Percentiles rank a stretch among this genome's conserved stretches.
phyloP scores from a whole-genome alignment of 2,888 invertebrate species.

The Salticus scenicus region DNA sequence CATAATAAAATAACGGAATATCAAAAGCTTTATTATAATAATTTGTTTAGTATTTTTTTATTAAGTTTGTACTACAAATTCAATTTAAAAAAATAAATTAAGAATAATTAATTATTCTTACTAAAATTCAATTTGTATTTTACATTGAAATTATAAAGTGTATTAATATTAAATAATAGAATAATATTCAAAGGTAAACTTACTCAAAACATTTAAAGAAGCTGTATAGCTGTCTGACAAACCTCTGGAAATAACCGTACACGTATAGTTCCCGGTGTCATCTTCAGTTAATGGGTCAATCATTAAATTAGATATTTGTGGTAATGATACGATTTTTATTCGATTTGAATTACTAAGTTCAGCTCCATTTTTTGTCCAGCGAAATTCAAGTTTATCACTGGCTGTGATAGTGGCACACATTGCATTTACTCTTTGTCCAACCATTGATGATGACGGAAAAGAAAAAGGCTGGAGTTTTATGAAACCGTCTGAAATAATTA shows the following conservation, averaged over 20 bases:
- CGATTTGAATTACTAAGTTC: conserved; percentile 22
- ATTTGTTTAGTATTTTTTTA: too few species aligned
- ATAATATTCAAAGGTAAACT: conserved; percentile 16
- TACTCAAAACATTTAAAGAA: conserved; percentile 37
- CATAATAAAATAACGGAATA: too few species aligned
- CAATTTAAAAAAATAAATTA: too few species aligned
- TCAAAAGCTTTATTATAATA: too few species aligned
- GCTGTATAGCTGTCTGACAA: conserved; percentile 42
- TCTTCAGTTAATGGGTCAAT: conserved; percentile 55
- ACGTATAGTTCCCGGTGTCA: conserved; percentile 60
- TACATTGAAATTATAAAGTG: too few species aligned
- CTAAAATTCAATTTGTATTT: too few species aligned
- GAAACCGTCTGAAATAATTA: not conserved
- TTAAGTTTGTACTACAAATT: too few species aligned
- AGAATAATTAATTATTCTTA: too few species aligned
- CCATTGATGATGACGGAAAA: conserved; percentile 31
- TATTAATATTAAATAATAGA: too few species aligned
- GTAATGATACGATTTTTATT: conserved; percentile 33
- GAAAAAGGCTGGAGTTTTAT: conserved; percentile 44
- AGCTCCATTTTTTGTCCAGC: conserved; percentile 45
- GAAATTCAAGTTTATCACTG: conserved; percentile 36
- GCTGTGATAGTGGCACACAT: conserved; percentile 35
- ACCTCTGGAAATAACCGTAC: conserved; percentile 33
- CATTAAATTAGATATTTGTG: conserved; percentile 48
- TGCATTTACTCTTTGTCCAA: conserved; percentile 39